Evolutionary conservation across 2,113 vertebrate species (phyloP).

Genomic region (Carassius auratus): DNA sequence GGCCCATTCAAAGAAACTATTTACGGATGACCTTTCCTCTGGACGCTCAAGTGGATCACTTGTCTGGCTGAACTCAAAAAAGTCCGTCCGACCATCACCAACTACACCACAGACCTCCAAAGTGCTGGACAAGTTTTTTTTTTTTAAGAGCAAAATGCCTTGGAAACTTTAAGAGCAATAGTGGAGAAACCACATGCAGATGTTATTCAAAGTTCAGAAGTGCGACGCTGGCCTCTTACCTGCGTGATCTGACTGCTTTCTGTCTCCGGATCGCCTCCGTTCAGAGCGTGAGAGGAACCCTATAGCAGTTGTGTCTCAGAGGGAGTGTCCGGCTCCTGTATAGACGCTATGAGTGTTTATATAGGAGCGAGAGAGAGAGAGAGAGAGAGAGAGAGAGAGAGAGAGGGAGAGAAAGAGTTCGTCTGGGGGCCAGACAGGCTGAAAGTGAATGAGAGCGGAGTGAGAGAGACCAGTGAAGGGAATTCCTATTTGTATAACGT

Average conservation of each 20-base stretch:
- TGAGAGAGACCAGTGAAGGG: conserved; percentile 70
- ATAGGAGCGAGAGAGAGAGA: conserved; percentile 41
- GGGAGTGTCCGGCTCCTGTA: conserved; percentile 37
- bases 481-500: conserved; percentile 82
- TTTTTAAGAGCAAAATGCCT: not conserved
- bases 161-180: not conserved
- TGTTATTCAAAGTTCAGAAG: conserved; percentile 9
- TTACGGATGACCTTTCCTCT: conserved; percentile 77
- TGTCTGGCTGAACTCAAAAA: not conserved
- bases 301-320: conserved; percentile 50
- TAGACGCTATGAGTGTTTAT: conserved; percentile 52
- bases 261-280: conserved; percentile 34
- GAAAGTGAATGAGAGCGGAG: conserved; percentile 72
- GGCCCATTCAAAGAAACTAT: conserved; percentile 70
- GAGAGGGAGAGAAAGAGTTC: conserved; percentile 65
- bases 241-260: conserved; percentile 45
- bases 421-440: conserved; percentile 79
- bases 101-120: conserved; percentile 28
- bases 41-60: conserved; percentile 49
- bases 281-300: conserved; percentile 60
- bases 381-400: conserved; percentile 61
- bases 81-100: conserved; percentile 32
- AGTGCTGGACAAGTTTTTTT: not conserved
- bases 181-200: not conserved
- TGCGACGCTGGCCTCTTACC: conserved; percentile 39